phyloP scores from a whole-genome alignment of 2,888 invertebrate genomes.

The Dorcus hopei region DNA sequence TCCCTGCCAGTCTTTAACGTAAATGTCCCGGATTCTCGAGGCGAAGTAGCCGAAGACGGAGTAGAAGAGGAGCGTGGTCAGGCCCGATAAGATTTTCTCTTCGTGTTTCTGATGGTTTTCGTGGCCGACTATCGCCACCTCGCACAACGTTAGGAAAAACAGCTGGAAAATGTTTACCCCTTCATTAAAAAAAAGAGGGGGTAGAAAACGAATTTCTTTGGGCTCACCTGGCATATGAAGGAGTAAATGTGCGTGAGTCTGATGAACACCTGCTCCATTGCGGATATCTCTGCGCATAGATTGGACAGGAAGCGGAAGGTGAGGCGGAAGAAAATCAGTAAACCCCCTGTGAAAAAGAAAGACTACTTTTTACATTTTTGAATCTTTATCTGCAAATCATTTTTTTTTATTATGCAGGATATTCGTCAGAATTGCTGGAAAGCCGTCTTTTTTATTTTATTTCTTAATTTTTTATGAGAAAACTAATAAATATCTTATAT shows the following conservation, averaged over 20 bases:
- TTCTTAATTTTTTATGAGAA: too few species aligned
- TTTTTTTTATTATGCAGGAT: too few species aligned
- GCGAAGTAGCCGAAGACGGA: conserved; percentile 45
- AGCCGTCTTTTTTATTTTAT: too few species aligned
- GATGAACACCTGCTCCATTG: conserved; percentile 42
- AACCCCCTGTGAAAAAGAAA: too few species aligned
- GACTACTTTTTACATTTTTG: too few species aligned
- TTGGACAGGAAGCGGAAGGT: conserved; percentile 4
- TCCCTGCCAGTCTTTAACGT: conserved; percentile 26
- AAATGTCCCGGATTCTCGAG: conserved; percentile 40
- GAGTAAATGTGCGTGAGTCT: conserved; percentile 40
- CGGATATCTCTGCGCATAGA: conserved; percentile 34
- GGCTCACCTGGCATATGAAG: conserved; percentile 43
- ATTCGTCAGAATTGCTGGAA: too few species aligned
- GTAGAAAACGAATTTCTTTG: neutral
- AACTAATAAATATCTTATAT: too few species aligned
- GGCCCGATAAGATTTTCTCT: conserved; percentile 36
- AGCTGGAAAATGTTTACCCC: conserved; percentile 31
- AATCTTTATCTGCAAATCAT: too few species aligned
- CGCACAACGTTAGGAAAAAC: conserved; percentile 43
- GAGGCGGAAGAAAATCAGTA: too few species aligned
- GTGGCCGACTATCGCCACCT: conserved; percentile 28
- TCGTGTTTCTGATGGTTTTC: conserved; percentile 24
- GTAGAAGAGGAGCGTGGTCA: conserved; percentile 46
- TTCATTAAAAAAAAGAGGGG: neutral